These are phyloP conservation scores for Aphodius granarius DNA, from an alignment of 2,888 invertebrate genomes.

Conservation along the genomic window DNA sequence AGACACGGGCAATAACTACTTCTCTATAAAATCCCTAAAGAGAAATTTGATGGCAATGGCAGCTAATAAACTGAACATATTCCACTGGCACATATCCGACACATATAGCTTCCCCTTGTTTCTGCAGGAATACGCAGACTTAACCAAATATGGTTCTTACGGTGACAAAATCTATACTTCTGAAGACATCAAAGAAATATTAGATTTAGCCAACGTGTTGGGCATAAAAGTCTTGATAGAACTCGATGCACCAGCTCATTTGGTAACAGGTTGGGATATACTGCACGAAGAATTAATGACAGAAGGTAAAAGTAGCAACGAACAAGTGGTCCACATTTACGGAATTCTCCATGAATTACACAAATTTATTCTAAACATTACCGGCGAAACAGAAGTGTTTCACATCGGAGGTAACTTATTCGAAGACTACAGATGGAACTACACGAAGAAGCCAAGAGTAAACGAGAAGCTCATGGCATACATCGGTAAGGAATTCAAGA, in stretches of 20 bases:
- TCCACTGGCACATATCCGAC: constrained; percentile 88
- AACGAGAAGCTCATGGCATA: not conserved
- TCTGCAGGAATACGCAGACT: constrained; percentile 69
- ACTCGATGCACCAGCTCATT: constrained; percentile 86
- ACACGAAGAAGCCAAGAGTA: constrained; percentile 63
- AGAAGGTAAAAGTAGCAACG: constrained; percentile 77
- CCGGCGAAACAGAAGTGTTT: constrained; percentile 74
- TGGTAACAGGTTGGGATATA: constrained; percentile 74
- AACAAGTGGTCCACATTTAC: constrained; percentile 68
- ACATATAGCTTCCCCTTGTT: constrained; percentile 88
- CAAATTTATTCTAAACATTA: constrained; percentile 69
- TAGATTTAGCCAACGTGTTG: constrained; percentile 71
- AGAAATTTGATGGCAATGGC: constrained; percentile 59
- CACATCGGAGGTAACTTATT: constrained; percentile 71
- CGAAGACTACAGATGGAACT: constrained; percentile 74
- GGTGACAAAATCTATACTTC: constrained; percentile 67
- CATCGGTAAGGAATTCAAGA: constrained; percentile 54
- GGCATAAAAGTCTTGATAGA: constrained; percentile 86
- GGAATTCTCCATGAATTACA: constrained; percentile 71
- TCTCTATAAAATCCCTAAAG: constrained; percentile 68
- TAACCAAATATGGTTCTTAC: constrained; percentile 82
- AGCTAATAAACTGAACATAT: constrained; percentile 80
- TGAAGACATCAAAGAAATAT: constrained; percentile 69
- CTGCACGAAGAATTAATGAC: constrained; percentile 65
- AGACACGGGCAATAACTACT: constrained; percentile 87